These are phyloP conservation scores for Dipodomys ordii DNA, from an alignment of 2,113 vertebrate species.

Conservation along the genomic window DNA sequence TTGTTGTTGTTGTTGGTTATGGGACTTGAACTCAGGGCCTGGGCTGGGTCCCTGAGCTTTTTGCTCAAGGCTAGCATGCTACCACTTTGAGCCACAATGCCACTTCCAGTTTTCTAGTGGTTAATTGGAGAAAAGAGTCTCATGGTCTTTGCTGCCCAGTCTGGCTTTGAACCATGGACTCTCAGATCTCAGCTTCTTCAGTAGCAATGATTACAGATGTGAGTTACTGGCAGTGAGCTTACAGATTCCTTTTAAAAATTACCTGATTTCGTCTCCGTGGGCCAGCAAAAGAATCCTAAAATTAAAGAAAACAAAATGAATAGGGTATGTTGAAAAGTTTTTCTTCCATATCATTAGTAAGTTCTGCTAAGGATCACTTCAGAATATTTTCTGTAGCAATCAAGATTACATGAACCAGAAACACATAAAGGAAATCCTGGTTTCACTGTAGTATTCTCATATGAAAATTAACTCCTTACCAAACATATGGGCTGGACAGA, in stretches of 20 bases:
- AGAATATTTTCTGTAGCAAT: neutral
- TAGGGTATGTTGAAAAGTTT: neutral
- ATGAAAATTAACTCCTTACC: conserved; percentile 87
- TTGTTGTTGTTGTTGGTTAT: no score
- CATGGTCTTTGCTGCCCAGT: no score
- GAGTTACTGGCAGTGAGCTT: no score
- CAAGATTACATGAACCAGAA: neutral
- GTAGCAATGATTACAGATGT: no score
- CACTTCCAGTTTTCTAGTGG: no score
- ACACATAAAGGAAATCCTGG: conserved; percentile 11
- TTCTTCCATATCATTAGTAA: conserved; percentile 33
- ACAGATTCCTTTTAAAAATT: conserved; percentile 69
- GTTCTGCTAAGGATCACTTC: conserved; percentile 27
- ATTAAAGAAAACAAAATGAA: conserved; percentile 62
- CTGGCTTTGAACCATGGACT: no score
- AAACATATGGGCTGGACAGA: conserved; percentile 94
- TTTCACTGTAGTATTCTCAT: conserved; percentile 34
- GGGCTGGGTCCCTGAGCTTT: no score
- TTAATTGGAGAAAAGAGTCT: no score
- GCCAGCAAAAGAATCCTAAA: conserved; percentile 85
- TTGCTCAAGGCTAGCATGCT: no score
- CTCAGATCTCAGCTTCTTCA: no score
- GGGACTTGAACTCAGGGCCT: no score
- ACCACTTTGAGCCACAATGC: no score
- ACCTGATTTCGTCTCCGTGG: conserved; percentile 87